Evolutionary conservation across 2,888 invertebrate species (phyloP), one percentile per base, ranked within the genome.

Genomic region (Oxystoma pomonae): DNA sequence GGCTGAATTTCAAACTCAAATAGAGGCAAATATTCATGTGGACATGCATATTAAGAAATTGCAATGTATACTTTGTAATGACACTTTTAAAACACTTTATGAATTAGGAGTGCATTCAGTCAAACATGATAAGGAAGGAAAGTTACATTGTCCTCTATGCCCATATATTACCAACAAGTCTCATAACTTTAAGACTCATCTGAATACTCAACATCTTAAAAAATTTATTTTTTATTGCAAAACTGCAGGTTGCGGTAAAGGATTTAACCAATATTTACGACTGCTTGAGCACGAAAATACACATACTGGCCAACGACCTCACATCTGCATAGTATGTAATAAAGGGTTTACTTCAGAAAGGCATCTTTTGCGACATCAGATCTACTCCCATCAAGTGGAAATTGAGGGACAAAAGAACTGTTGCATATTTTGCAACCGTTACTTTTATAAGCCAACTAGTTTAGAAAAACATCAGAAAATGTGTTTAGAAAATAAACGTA

Each of bases 161-260:
- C 61, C 69, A 12, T 78, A 74, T 60, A 69, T 67, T 49, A 74
- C 77, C 1, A 61, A 61, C 1, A 72, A 72, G 60, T 68, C 73
- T 20, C 74, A 72, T 19, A 71, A 73, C 1, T 70, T 79, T 19
- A 64, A 73, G 16, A 70, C 71, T 1, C 79, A 78, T 65, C 69
- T 78, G 1, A 75, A 78, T 58, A 70, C 73, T 12, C 72, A 70
- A 17, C 79, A 79, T 64, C 68, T 75, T 7, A 82, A 83, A 72
- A 83, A 81, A 63, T 81, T 79, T 62, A 77, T 81, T 65, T 80
- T 81, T 58, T 84, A 83, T 72, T 85, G 85, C 71, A 80, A 82
- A 58, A 7, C 12, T 35, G 74, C 79, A 16, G 80, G 80, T 7
- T 85, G 85, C 71, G 81, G 82, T 64, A 84, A 84, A 73, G 83